phyloP scores from a whole-genome alignment of 2,113 vertebrate genomes.

The Ia io region DNA sequence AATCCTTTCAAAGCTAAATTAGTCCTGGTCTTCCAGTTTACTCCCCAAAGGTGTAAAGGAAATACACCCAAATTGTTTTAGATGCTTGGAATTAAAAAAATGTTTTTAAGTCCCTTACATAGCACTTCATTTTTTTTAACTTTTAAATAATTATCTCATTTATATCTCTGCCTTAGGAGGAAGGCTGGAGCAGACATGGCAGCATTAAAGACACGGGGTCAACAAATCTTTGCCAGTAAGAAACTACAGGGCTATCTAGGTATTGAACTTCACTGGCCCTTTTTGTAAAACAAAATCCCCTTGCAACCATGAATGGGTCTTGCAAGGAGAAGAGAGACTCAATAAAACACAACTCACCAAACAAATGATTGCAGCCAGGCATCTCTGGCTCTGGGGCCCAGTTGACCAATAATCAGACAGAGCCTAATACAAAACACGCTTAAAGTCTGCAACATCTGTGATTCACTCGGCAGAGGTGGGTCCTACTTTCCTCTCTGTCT shows the following conservation, averaged over 20 bases:
- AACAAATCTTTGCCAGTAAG: background rate
- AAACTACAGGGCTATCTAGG: background rate
- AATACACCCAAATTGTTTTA: background rate
- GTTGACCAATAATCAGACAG: background rate
- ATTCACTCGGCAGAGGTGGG: background rate
- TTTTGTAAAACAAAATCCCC: background rate
- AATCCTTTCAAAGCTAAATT: constrained; percentile 25
- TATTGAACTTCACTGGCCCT: background rate
- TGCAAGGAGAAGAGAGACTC: background rate
- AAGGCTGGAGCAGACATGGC: background rate
- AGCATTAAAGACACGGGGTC: background rate
- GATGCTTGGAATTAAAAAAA: background rate
- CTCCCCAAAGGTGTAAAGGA: background rate
- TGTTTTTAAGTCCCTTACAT: background rate
- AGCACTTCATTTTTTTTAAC: background rate
- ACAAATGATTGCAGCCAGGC: background rate
- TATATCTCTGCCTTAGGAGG: background rate
- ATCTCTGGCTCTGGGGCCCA: background rate
- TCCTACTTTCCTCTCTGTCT: background rate
- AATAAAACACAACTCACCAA: background rate
- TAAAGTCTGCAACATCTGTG: background rate
- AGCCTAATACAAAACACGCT: background rate
- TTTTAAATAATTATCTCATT: constrained; percentile 6
- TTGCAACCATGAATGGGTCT: background rate
- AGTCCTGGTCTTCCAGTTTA: background rate